Evolutionary conservation across 2,888 invertebrate species (phyloP).

Genomic region (Cheiracanthium punctorium): DNA sequence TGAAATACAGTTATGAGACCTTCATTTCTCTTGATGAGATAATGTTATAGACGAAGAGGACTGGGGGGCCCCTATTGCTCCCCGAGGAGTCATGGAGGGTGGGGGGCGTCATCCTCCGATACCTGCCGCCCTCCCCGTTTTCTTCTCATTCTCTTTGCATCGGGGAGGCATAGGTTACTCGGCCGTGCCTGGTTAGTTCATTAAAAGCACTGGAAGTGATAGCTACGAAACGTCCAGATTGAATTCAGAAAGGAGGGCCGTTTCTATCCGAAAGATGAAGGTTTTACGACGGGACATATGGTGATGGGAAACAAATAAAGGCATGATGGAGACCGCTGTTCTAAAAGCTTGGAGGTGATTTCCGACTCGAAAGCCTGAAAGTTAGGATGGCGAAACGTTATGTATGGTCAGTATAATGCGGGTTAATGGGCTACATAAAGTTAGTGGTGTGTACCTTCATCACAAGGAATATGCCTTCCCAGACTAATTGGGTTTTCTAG

Average conservation of each 20-base stretch:
- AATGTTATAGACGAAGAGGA: slow-evolving; percentile 64
- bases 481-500: too few relatives aligned
- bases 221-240: slow-evolving; percentile 23
- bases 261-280: slow-evolving; percentile 13
- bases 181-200: slow-evolving; percentile 26
- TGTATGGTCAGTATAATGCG: slow-evolving; percentile 15
- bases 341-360: slow-evolving; percentile 32
- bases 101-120: slow-evolving; percentile 13
- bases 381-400: neutral
- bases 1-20: slow-evolving; percentile 70
- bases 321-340: slow-evolving; percentile 15
- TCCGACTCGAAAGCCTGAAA: neutral
- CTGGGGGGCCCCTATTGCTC: slow-evolving; percentile 52
- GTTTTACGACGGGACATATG: slow-evolving; percentile 61
- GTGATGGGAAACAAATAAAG: slow-evolving; percentile 49
- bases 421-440: neutral
- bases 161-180: slow-evolving; percentile 38
- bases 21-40: slow-evolving; percentile 71
- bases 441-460: neutral
- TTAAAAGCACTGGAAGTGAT: slow-evolving; percentile 44
- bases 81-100: slow-evolving; percentile 20
- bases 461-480: neutral
- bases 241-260: slow-evolving; percentile 25
- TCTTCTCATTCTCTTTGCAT: slow-evolving; percentile 30
- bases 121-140: neutral